Evolutionary conservation across 1,140 invertebrate genomes (phyloP).

Genomic region (Aphidius ervi): DNA sequence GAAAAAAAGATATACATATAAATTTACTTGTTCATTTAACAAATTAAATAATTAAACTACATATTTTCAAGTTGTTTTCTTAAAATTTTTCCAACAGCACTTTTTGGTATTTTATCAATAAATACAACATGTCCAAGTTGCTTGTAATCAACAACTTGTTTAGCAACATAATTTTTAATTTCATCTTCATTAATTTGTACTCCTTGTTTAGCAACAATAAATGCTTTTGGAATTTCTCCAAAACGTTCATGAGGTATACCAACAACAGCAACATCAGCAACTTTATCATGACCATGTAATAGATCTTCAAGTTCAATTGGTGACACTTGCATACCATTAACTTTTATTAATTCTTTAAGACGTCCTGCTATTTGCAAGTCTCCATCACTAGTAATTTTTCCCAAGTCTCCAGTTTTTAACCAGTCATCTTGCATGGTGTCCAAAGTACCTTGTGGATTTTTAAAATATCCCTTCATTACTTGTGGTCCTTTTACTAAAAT

Average conservation of each 20-base stretch:
- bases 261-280: constrained; percentile 75
- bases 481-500: constrained; percentile 31
- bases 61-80: constrained; percentile 56
- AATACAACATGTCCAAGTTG: constrained; percentile 65
- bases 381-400: constrained; percentile 47
- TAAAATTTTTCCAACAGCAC: constrained; percentile 70
- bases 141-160: constrained; percentile 61
- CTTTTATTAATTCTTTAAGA: constrained; percentile 61
- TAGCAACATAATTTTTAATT: constrained; percentile 55
- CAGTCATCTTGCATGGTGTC: constrained; percentile 62
- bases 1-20: background rate
- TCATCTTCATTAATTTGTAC: constrained; percentile 46
- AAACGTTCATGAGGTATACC: constrained; percentile 67
- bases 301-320: constrained; percentile 37
- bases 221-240: constrained; percentile 71
- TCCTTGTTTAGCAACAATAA: constrained; percentile 57
- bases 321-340: constrained; percentile 54
- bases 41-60: constrained; percentile 1
- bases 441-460: constrained; percentile 53
- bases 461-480: constrained; percentile 56
- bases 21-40: background rate
- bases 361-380: constrained; percentile 53
- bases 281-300: constrained; percentile 45
- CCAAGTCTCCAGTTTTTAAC: constrained; percentile 77
- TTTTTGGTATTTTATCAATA: constrained; percentile 68